These are phyloP conservation scores for Amblyraja radiata DNA, from an alignment of 2,797 vertebrate species.

Conservation along the genomic window DNA sequence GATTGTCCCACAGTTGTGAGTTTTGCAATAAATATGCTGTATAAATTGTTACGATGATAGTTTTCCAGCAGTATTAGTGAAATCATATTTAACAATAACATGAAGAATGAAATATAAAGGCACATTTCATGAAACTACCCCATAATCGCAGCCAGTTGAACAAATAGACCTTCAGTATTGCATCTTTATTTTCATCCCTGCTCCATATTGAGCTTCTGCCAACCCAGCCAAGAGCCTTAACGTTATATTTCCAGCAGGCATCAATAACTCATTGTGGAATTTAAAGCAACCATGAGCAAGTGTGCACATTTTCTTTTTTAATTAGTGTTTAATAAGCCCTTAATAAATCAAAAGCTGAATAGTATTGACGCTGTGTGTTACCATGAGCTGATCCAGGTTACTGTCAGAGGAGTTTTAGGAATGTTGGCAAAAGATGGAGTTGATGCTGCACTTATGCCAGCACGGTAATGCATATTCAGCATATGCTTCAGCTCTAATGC, in stretches of 20 bases:
- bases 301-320: slow-evolving; percentile 20
- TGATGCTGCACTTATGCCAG: not conserved
- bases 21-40: too few relatives aligned
- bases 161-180: not conserved
- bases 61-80: slow-evolving; percentile 5
- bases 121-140: not conserved
- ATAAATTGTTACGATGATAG: not conserved
- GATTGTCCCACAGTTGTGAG: too few relatives aligned
- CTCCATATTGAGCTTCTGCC: not conserved
- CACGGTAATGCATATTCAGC: not conserved
- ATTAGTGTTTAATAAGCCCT: not conserved
- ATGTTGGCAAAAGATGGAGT: not conserved
- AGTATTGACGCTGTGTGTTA: not conserved
- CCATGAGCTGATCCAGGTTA: not conserved
- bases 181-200: not conserved
- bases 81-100: not conserved
- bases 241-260: not conserved
- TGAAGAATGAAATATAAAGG: too few relatives aligned
- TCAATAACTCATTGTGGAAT: not conserved
- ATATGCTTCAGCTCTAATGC: not conserved
- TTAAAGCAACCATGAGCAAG: slow-evolving; percentile 2
- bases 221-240: not conserved
- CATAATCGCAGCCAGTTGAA: not conserved
- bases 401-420: not conserved
- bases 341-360: not conserved